Evolutionary conservation across 2,888 invertebrate species (phyloP).

Genomic region (Bellardia bayeri): DNA sequence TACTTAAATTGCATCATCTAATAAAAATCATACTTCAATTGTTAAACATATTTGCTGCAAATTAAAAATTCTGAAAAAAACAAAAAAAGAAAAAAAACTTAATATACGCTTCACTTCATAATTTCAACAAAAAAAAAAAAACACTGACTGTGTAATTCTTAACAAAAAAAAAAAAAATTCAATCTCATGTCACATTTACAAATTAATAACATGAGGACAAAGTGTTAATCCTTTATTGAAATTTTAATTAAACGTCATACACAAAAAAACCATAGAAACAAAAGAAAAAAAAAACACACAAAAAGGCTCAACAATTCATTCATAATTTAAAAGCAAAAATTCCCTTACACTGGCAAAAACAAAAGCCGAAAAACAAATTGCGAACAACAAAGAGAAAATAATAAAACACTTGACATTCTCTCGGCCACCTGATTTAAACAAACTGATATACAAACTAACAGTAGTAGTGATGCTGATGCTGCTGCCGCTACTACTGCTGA

Average conservation of each 20-base stretch:
- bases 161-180: constrained; percentile 18
- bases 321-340: constrained; percentile 45
- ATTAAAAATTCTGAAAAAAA: background rate
- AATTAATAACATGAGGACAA: constrained; percentile 45
- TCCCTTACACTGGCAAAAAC: constrained; percentile 17
- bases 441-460: constrained; percentile 22
- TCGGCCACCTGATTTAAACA: constrained; percentile 65
- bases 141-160: background rate
- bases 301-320: constrained; percentile 52
- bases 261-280: background rate
- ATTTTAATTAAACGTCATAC: constrained; percentile 52
- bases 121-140: background rate
- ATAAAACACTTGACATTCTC: constrained; percentile 65
- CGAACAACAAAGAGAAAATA: constrained; percentile 48
- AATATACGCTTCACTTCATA: background rate
- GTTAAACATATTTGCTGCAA: background rate
- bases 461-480: background rate
- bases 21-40: background rate
- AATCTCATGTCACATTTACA: constrained; percentile 46
- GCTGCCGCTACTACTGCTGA: background rate
- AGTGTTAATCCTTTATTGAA: constrained; percentile 48
- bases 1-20: too few relatives aligned
- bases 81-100: background rate
- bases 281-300: background rate
- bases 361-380: constrained; percentile 7